Evolutionary conservation across 2,113 vertebrate species (phyloP).

Genomic region (Zapornia atra): DNA sequence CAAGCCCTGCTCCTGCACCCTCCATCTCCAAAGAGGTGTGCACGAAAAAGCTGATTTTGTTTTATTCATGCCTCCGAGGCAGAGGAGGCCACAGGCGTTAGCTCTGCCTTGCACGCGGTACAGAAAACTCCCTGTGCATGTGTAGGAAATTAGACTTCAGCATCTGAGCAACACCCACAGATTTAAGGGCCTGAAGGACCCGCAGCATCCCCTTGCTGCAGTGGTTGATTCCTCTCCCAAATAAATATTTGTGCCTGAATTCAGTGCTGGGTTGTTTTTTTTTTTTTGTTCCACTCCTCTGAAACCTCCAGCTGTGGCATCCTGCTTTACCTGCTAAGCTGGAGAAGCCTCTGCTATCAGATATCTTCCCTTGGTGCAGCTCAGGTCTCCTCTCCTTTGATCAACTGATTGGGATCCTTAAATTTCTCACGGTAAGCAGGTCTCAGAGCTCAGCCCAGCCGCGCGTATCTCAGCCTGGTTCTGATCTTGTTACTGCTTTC

Average conservation of each 20-base stretch:
- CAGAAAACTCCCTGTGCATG: neutral
- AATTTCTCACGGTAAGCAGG: slow-evolving; percentile 62
- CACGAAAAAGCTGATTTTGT: neutral
- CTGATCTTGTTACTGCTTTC: slow-evolving; percentile 29
- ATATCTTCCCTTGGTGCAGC: slow-evolving; percentile 44
- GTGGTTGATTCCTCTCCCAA: neutral
- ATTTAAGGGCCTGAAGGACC: neutral
- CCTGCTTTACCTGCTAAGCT: slow-evolving; percentile 62
- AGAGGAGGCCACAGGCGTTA: neutral
- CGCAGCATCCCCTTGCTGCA: neutral
- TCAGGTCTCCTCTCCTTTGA: slow-evolving; percentile 66
- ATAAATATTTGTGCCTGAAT: slow-evolving; percentile 8
- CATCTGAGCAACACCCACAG: neutral
- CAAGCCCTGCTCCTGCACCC: neutral
- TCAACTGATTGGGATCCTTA: slow-evolving; percentile 46
- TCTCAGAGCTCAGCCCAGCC: neutral
- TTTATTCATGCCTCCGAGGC: slow-evolving; percentile 37
- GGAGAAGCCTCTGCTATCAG: slow-evolving; percentile 57
- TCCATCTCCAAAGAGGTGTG: neutral
- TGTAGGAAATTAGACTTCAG: neutral
- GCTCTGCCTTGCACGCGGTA: neutral
- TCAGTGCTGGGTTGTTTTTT: neutral
- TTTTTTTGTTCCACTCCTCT: neutral
- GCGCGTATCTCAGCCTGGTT: neutral
- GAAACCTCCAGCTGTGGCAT: slow-evolving; percentile 44